Base-by-base conservation (phyloP, 2,113 vertebrate species). In the Galbula dea region DNA sequence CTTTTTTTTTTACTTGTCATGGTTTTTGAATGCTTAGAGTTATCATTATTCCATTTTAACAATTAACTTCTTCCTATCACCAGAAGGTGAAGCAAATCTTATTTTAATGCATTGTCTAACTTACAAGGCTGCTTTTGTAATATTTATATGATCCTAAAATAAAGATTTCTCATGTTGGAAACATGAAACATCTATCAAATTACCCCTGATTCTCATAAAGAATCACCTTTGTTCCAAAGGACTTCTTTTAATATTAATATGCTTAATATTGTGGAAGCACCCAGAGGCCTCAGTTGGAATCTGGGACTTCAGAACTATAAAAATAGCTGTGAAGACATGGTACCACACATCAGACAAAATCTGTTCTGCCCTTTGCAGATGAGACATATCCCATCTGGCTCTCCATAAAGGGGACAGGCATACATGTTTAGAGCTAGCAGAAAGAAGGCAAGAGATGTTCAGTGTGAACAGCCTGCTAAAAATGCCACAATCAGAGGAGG, bases 341-440 rank as follows among this genome's bases (percentile, higher is more conserved):
- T 95, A 84, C 83, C 58, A 79, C 74, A 86, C 52, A 95, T 84
- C 88, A 95, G 76, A 88, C 73, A 88, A 94, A 95, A 96, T 95
- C 95, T 94, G 90, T 93, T 93, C 79, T 89, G 83, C 83, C 86
- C 88, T 95, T 94, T 96, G 74, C 86, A 94, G 91, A 90, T 93
- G 91, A 96, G 94, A 86, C 10, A 24, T 86, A 86, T 89, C 78
- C 95, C 94, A 93, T 96, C 94, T 96, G 92, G 81, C 66, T 95
- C 58, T 66, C 58, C 11, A 2, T 84, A 80, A 93, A 89, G 77
- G 77, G 90, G 92, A 68, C 59, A 92, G 65, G 77, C 77, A 61
- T 89, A 52, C 57, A 54, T 62, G 86, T 78, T 90, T 94, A 3
- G 45, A 94, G 78, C 51, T 48, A 93, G 76, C 75, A 89, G 80